A percentile compares a stretch with the other conserved stretches of the same genome.
phyloP scores from a whole-genome alignment of 2,797 vertebrate genomes.

The Limosa lapponica region DNA sequence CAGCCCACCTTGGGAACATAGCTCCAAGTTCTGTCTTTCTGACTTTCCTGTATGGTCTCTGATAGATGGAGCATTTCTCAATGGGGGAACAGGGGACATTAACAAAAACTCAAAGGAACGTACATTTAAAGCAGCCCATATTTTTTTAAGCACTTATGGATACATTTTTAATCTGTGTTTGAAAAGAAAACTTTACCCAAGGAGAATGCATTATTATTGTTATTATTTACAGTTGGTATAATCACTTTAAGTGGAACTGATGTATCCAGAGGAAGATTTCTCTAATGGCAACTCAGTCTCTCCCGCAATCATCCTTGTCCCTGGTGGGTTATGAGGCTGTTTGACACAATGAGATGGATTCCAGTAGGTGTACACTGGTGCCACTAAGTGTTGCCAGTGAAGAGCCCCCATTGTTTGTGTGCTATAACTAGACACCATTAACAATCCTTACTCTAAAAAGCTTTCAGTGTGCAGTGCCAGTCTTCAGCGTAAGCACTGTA shows the following conservation, averaged over 20 bases:
- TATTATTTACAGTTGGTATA: background rate
- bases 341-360: background rate
- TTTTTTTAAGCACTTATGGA: background rate
- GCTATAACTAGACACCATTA: background rate
- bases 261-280: background rate
- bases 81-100: accelerated
- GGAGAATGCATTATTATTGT: background rate
- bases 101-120: background rate
- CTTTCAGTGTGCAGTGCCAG: background rate
- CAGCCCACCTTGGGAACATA: background rate
- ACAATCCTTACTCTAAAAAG: background rate
- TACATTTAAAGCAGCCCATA: background rate
- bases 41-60: background rate
- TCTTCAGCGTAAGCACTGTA: background rate
- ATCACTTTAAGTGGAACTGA: background rate
- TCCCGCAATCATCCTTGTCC: background rate
- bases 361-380: background rate
- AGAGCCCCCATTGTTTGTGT: background rate
- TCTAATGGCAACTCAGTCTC: background rate
- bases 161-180: background rate
- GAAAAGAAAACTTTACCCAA: background rate
- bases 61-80: background rate
- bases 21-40: background rate
- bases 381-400: background rate
- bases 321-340: background rate